Conservation (phyloP, 2,113 vertebrate genomes). For the Gopherus evgoodei region DNA sequence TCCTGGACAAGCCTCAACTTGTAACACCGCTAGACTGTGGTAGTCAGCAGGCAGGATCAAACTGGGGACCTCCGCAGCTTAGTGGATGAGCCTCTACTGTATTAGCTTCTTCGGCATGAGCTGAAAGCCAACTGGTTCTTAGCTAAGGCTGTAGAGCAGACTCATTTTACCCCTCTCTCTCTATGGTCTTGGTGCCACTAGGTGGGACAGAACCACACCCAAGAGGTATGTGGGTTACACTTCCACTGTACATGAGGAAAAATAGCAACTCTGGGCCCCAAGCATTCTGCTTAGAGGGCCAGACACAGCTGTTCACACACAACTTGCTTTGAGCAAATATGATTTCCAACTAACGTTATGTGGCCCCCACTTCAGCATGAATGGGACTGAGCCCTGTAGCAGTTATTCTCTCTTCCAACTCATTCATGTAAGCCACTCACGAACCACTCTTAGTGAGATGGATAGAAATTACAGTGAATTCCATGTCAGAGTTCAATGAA, state of each 20-base stretch:
- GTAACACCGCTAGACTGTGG: no score
- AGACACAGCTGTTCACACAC: not conserved
- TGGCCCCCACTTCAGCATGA: slow-evolving; percentile 4
- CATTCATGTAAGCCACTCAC: slow-evolving; percentile 41
- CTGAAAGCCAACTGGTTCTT: no score
- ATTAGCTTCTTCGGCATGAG: no score
- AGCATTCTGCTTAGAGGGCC: accelerated
- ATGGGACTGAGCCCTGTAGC: slow-evolving; percentile 34
- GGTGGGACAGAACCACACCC: no score
- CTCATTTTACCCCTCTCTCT: no score
- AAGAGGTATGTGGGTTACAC: no score
- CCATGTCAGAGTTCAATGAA: slow-evolving; percentile 53
- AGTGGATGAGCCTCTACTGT: no score
- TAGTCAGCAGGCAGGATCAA: no score
- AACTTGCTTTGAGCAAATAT: not conserved
- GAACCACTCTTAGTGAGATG: slow-evolving; percentile 18
- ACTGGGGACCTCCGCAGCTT: no score
- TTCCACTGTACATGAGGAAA: not conserved
- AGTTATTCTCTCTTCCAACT: slow-evolving; percentile 33
- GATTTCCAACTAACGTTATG: not conserved
- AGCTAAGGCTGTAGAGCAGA: no score
- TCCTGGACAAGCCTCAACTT: no score
- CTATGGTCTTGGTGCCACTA: no score
- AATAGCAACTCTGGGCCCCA: not conserved
- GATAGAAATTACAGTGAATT: slow-evolving; percentile 36